Evolutionary conservation across 2,113 vertebrate species (phyloP).

Genomic region (Ceyx cyanopectus): DNA sequence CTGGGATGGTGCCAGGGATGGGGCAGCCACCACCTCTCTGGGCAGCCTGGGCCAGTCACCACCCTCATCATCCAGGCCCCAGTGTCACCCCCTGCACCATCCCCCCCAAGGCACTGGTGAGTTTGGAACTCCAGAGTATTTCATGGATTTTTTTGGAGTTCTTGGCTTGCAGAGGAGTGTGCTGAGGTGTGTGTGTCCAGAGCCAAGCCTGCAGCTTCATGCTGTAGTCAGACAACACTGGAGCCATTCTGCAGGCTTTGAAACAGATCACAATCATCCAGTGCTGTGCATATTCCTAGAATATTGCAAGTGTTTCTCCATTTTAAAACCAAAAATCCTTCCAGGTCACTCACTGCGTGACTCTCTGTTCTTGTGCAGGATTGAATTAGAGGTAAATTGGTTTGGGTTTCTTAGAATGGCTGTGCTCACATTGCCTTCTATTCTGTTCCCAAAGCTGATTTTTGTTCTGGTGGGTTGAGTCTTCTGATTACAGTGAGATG

Average conservation of each 20-base stretch:
- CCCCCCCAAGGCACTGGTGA: not conserved
- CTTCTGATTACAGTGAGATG: not conserved
- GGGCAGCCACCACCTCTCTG: not conserved
- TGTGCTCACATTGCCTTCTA: not conserved
- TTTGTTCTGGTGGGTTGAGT: not conserved
- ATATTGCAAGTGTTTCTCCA: not conserved
- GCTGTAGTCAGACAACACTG: not conserved
- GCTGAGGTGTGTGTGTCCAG: not conserved
- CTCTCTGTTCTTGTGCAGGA: conserved; percentile 20
- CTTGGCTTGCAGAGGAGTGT: not conserved
- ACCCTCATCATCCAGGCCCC: not conserved
- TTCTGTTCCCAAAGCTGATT: conserved; percentile 22
- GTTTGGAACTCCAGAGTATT: not conserved
- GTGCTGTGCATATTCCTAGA: not conserved
- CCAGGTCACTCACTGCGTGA: not conserved
- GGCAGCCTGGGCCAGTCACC: not conserved
- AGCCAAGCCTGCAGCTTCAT: not conserved
- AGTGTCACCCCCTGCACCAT: not conserved
- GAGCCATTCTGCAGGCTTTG: not conserved
- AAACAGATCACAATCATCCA: not conserved
- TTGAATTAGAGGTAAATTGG: conserved; percentile 23
- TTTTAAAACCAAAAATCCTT: not conserved
- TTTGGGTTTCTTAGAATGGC: conserved; percentile 40
- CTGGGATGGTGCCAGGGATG: not conserved
- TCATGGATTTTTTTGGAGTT: not conserved